Conservation (phyloP, 2,797 vertebrate species). For the Squalus acanthias region DNA sequence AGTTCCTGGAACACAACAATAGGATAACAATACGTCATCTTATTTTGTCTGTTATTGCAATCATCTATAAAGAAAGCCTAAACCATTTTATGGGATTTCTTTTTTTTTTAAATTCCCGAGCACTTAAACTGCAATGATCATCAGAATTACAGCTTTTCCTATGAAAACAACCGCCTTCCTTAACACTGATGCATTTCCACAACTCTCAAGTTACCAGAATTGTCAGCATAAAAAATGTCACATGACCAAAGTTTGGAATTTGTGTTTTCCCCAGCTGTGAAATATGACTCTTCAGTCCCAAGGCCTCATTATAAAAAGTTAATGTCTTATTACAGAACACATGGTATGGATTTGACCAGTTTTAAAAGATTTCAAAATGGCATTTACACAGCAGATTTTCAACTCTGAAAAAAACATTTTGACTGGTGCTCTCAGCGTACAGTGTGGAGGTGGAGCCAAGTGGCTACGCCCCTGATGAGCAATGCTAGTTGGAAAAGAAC, state of each 20-base stretch:
- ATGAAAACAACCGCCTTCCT: not conserved
- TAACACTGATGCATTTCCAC: not conserved
- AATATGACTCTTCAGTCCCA: not conserved
- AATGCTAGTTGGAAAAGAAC: not conserved
- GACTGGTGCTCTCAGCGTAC: not conserved
- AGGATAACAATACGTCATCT: not conserved
- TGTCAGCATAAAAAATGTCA: not conserved
- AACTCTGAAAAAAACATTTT: not conserved
- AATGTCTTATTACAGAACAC: no score
- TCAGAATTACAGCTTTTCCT: not conserved
- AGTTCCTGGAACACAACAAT: not conserved
- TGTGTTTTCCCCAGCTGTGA: not conserved
- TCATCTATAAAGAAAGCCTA: not conserved
- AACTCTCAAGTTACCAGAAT: not conserved
- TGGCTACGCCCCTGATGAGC: not conserved
- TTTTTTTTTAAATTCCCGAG: no score
- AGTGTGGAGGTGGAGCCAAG: constrained; percentile 9
- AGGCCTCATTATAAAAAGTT: not conserved
- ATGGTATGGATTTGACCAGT: not conserved
- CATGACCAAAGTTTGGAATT: not conserved
- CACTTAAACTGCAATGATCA: no score
- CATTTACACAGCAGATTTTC: not conserved
- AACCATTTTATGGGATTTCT: not conserved
- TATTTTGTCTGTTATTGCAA: not conserved
- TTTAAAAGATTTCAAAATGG: not conserved